A percentile compares a stretch with the other conserved stretches of the same genome.
These are phyloP conservation scores for Callospermophilus lateralis DNA, from an alignment of 2,113 vertebrate species.

Conservation along the genomic window DNA sequence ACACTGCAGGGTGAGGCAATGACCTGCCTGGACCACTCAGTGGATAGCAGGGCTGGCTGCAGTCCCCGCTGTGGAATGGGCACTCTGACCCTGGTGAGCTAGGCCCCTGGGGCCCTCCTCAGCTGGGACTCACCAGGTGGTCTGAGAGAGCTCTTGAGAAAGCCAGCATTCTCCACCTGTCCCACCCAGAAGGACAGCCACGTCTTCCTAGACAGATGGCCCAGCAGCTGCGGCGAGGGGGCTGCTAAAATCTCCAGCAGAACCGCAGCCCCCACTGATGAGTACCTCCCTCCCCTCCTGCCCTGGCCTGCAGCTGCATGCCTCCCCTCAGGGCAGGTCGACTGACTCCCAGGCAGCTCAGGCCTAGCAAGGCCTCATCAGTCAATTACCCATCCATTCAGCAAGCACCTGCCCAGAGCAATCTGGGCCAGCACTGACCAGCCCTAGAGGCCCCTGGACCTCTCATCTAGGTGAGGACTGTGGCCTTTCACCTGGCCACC, in stretches of 20 bases:
- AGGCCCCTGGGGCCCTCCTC: background rate
- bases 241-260: background rate
- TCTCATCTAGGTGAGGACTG: no score
- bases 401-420: rapidly evolving
- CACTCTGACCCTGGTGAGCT: background rate
- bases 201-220: background rate
- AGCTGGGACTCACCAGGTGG: background rate
- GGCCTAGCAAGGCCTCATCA: background rate
- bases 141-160: background rate
- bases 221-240: background rate
- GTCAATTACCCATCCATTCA: background rate
- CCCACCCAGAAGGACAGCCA: background rate
- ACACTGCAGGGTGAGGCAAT: background rate
- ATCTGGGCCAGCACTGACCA: background rate
- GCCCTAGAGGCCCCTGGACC: background rate
- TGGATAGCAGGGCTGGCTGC: background rate
- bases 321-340: no score
- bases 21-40: background rate
- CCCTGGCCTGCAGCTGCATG: background rate
- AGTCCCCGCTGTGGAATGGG: background rate
- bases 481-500: no score
- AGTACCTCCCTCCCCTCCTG: no score
- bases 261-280: rapidly evolving
- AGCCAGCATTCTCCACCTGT: rapidly evolving
- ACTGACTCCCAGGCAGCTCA: background rate